Base-by-base conservation (phyloP, 1,140 invertebrate genomes). In the Yoshiicerus persimilis region DNA sequence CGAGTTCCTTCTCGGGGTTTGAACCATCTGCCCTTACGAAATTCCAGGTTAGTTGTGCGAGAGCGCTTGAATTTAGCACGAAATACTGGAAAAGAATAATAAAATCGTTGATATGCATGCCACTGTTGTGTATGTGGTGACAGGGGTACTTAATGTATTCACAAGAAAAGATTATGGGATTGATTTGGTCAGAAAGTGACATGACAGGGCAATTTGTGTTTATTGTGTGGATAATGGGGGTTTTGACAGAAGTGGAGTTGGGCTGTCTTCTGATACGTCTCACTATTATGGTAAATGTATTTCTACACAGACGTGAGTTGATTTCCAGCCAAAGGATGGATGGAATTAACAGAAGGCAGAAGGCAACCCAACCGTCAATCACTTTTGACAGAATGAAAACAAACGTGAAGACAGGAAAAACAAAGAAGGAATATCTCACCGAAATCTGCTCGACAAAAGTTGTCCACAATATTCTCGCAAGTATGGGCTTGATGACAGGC, bases 391-490 rank as follows among this genome's bases (percentile, higher is more conserved):
- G 2, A 30, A 77, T n/a, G 70, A 75, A 75, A 36, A 30, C 27
- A 75, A 36, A 75, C 34, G 70, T n/a, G 25, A 30, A 32, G 27
- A 84, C 23, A 85, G 39, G 41, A 77, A 77, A 77, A 32, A 32
- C 27, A 77, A 32, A 36, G 34, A 77, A 75, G 23, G 32, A 13
- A 75, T 75, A 1, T 77, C 27, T 30, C 92, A 95, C 95, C 95
- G 89, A 94, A 94, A 87, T 94, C 93, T 20, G 94, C 92, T 80
- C 94, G 92, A 90, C 95, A 95, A 90, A 93, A 95, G 91, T 95
- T 93, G 91, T 95, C 94, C 88, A 95, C 91, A 86, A 95, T 93
- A 90, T 95, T 95, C 92, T 95, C 95, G 91, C 94, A 95, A 2
- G 95, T 95, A n/a, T 94, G 93, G 1, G 94, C 93, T 91, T 95